Evolutionary conservation across 1,140 invertebrate genomes (phyloP).

Genomic region (Leptestheria dahalacensis): DNA sequence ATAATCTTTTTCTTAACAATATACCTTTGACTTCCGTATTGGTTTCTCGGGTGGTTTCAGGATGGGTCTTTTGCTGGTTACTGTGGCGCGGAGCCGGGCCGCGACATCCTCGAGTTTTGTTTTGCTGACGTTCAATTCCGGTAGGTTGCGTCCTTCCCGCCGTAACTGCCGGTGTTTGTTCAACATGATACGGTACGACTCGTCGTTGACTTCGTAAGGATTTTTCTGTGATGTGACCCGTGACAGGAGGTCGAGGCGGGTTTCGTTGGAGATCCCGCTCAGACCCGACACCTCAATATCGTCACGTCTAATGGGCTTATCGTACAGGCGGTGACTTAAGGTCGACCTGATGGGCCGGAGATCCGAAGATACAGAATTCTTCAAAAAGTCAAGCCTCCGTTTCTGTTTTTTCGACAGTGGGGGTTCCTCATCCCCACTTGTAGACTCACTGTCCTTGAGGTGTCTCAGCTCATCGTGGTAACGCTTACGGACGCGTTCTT

Average conservation of each 20-base stretch:
- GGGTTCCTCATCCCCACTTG: slow-evolving; percentile 41
- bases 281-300: neutral
- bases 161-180: slow-evolving; percentile 32
- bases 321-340: slow-evolving; percentile 20
- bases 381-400: slow-evolving; percentile 25
- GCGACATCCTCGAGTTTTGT: slow-evolving; percentile 4
- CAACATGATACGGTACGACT: slow-evolving; percentile 49
- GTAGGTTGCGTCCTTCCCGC: slow-evolving; percentile 2
- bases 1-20: no score
- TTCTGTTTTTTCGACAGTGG: slow-evolving; percentile 35
- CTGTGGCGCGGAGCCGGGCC: neutral
- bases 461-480: slow-evolving; percentile 39
- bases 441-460: slow-evolving; percentile 40
- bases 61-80: neutral
- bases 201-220: slow-evolving; percentile 45
- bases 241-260: slow-evolving; percentile 31
- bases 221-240: slow-evolving; percentile 29
- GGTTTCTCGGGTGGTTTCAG: neutral
- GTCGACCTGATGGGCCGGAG: slow-evolving; percentile 34
- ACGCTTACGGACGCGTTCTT: slow-evolving; percentile 33
- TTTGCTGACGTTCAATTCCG: neutral
- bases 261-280: slow-evolving; percentile 20
- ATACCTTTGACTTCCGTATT: no score
- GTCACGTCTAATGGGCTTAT: no score
- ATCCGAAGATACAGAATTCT: slow-evolving; percentile 35